Evolutionary conservation across 2,797 vertebrate species (phyloP), one percentile per base, ranked within the genome.

Genomic region (Ciconia nigra): DNA sequence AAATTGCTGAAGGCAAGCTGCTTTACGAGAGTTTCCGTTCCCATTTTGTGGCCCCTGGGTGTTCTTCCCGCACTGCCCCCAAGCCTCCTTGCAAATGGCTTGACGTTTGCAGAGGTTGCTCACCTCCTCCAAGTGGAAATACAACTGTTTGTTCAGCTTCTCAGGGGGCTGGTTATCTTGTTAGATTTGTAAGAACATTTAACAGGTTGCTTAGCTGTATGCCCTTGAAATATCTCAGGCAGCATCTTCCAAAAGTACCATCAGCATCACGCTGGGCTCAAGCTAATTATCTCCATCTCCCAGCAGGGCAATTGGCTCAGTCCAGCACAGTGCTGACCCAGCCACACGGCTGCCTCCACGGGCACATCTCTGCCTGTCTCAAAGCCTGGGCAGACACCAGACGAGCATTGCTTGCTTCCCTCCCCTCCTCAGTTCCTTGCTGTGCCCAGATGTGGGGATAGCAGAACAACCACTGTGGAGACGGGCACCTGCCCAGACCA

Each of bases 131-230:
- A 2, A 33, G 66, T 84, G 78, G 83, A 97, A 96, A 96, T 84
- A 71, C 66, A 70, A 84, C 58, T 91, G 90, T 96, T 96, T 95
- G 90, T 76, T 96, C 88, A 90, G 88, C 78, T 83, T 95, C 96
- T 92, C 95, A 59, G 80, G 80, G 67, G 93, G 47, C 88, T 96
- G 91, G 95, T 95, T 97, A 93, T 96, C 96, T 90, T 89, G 62
- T 95, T 94, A 93, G 88, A 84, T 94, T 96, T 94, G 90, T 84
- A 90, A 91, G 67, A 96, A 41, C 81, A 74, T 96, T 97, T 97
- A 97, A 84, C 90, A 93, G 80, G 94, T 95, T 96, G 70, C 83
- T 93, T 89, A 87, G 47, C 88, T 1, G 1, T 62, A 25, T 7
- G 63, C 77, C 90, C 94, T 97, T 91, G 87, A 88, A 93, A 82